Conservation (phyloP, 2,888 invertebrate genomes). For the Lochmaea crataegi region DNA sequence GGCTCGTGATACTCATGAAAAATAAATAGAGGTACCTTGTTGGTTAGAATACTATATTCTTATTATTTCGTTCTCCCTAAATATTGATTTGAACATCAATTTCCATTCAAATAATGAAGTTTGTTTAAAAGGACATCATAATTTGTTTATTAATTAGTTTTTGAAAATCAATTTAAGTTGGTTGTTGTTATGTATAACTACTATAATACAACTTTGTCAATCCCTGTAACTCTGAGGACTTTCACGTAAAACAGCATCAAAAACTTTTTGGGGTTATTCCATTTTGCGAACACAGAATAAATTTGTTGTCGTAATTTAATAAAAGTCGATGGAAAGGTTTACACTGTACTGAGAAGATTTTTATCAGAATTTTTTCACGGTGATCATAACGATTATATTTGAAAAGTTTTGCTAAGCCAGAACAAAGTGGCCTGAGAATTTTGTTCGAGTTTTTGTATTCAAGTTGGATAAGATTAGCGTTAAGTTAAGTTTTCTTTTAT, state of each 20-base stretch:
- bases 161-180: neutral
- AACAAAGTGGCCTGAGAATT: neutral
- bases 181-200: neutral
- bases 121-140: neutral
- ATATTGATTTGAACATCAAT: too few relatives aligned
- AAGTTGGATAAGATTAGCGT: neutral
- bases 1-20: too few relatives aligned
- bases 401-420: neutral
- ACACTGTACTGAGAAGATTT: neutral
- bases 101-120: neutral
- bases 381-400: conserved; percentile 18
- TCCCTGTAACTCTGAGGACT: neutral
- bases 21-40: too few relatives aligned
- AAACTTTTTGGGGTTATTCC: neutral
- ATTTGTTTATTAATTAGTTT: neutral
- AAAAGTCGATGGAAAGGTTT: conserved; percentile 7
- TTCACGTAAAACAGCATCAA: neutral
- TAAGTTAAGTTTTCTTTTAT: neutral
- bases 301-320: conserved; percentile 15
- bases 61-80: too few relatives aligned
- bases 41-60: too few relatives aligned
- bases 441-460: neutral
- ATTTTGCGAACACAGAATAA: neutral
- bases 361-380: conserved; percentile 1
- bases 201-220: conserved; percentile 2